Conservation (phyloP, 2,797 vertebrate species). For the Hapalemur alaotrensis region DNA sequence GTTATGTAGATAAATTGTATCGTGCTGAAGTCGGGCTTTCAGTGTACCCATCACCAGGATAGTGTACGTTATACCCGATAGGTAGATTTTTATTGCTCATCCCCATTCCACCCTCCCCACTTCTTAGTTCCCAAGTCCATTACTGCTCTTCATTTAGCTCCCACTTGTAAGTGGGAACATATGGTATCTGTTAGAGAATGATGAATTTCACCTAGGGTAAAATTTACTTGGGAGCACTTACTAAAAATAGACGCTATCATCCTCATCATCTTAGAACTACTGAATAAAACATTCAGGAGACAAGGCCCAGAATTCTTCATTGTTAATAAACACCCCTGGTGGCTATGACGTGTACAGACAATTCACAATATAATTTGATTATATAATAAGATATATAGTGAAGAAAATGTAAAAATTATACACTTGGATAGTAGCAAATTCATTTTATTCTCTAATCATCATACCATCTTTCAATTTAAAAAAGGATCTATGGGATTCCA, state of each 20-base stretch:
- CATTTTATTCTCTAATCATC: not conserved
- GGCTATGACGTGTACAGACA: not conserved
- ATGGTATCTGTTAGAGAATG: not conserved
- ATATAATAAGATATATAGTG: not conserved
- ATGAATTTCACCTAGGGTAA: not conserved
- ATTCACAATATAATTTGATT: not conserved
- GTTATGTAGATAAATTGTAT: too few relatives aligned
- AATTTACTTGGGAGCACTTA: not conserved
- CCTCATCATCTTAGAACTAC: not conserved
- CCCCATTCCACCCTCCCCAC: too few relatives aligned
- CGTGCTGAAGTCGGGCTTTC: too few relatives aligned
- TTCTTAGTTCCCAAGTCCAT: too few relatives aligned
- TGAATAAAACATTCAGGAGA: not conserved
- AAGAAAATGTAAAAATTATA: not conserved
- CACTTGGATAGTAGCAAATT: not conserved
- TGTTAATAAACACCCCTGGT: not conserved
- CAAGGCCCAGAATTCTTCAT: not conserved
- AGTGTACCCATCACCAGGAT: too few relatives aligned
- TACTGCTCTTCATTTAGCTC: too few relatives aligned
- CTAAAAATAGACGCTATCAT: not conserved
- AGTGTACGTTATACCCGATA: too few relatives aligned
- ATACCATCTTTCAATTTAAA: not conserved
- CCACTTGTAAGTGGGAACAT: too few relatives aligned
- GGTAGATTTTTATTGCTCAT: too few relatives aligned
- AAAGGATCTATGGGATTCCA: not conserved